Conservation (phyloP, 2,797 vertebrate species). For the Cottoperca gobio region DNA sequence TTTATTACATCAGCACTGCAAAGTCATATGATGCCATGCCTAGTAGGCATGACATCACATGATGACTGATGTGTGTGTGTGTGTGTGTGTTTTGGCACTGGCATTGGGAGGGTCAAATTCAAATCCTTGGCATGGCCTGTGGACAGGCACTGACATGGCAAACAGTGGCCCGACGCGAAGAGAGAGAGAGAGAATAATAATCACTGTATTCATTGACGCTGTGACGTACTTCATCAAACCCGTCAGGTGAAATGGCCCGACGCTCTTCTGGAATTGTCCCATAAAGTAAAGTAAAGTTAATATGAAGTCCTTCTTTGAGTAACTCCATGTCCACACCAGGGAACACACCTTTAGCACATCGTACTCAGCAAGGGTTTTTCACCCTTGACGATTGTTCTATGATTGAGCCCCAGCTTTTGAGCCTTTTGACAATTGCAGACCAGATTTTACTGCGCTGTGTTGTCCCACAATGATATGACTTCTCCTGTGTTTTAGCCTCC, state of each 20-base stretch:
- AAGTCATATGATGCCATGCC: conserved; percentile 56
- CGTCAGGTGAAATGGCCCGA: not conserved
- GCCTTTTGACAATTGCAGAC: too few species aligned
- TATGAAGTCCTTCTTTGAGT: not conserved
- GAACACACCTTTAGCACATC: not conserved
- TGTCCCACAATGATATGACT: too few species aligned
- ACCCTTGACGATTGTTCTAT: too few species aligned
- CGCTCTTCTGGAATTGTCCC: not conserved
- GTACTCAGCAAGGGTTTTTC: not conserved
- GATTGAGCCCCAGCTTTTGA: too few species aligned
- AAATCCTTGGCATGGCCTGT: conserved; percentile 53
- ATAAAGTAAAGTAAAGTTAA: not conserved
- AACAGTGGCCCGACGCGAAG: conserved; percentile 30
- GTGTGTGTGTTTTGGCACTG: conserved; percentile 58
- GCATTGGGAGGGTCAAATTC: conserved; percentile 57
- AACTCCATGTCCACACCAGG: too few species aligned
- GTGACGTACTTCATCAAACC: not conserved
- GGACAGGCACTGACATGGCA: conserved; percentile 36
- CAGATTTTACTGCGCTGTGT: too few species aligned
- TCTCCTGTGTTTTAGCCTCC: too few species aligned
- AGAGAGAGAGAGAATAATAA: conserved; percentile 20
- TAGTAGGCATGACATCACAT: conserved; percentile 51
- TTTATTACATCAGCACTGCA: conserved; percentile 37
- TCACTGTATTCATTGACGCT: not conserved
- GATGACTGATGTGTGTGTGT: conserved; percentile 40